Conservation (phyloP, 1,140 invertebrate species). For the Euura lappo region DNA sequence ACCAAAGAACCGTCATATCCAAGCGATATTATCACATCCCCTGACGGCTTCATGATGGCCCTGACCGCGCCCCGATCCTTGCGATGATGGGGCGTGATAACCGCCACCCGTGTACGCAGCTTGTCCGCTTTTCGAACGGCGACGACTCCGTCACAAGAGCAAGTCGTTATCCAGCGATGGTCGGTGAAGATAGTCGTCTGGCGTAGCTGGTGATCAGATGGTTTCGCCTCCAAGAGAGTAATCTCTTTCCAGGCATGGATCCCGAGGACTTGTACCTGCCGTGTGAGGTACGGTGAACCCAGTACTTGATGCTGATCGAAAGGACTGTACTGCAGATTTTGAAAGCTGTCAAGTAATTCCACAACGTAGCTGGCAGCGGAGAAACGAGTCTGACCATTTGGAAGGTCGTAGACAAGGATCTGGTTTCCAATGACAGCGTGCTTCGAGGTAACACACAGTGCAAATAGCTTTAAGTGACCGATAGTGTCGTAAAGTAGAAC, state of each 20-base stretch:
- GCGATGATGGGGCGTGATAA: conserved; percentile 42
- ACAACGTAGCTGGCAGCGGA: background rate
- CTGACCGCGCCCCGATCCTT: conserved; percentile 39
- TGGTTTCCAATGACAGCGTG: conserved; percentile 22
- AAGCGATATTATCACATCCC: conserved; percentile 36
- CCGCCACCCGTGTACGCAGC: background rate
- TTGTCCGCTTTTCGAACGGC: conserved; percentile 30
- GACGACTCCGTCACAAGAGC: conserved; percentile 41
- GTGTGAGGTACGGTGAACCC: conserved; percentile 40
- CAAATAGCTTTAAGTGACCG: conserved; percentile 29
- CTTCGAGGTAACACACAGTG: conserved; percentile 25
- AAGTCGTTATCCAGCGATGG: conserved; percentile 39
- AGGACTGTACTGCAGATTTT: conserved; percentile 29
- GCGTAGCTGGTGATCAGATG: conserved; percentile 39
- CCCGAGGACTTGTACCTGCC: conserved; percentile 34
- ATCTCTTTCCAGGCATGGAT: conserved; percentile 30
- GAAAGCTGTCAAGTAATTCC: conserved; percentile 28
- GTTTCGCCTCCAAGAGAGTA: conserved; percentile 2
- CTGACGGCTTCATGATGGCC: conserved; percentile 32
- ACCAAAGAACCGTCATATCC: conserved; percentile 47
- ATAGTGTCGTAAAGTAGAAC: conserved; percentile 34
- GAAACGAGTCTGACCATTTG: conserved; percentile 13
- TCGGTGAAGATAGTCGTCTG: conserved; percentile 33
- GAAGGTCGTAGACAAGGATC: conserved; percentile 32
- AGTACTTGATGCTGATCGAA: conserved; percentile 27